Evolutionary conservation across 1,140 invertebrate genomes (phyloP), one percentile per base, ranked within the genome.

Genomic region (Drosophila baimaii): DNA sequence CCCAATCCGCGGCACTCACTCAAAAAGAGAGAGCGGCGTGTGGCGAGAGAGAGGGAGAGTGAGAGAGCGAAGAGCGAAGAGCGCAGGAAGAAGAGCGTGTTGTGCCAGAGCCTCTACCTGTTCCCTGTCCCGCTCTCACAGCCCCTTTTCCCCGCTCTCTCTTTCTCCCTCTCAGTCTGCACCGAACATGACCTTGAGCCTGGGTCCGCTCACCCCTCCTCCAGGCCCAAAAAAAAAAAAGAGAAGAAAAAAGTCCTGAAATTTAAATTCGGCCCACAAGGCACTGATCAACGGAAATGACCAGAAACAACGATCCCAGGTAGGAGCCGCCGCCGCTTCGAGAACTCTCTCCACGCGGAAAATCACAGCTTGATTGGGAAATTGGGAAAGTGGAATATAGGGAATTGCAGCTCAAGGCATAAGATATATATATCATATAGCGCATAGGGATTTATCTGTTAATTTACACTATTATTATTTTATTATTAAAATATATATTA

Each of bases 1-100:
- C 27, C 69, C 69, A 72, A 72, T 72, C 69, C 63, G 21, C 25
- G 43, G 6, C 69, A 70, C 66, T 58, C 69, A 70, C 69, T 72
- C 69, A 72, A 71, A 33, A 33, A 44, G 29, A 17, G 7, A n/a
- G 6, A 19, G n/a, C 8, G 17, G 27, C 12, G 44, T 1, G 23
- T 3, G 25, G 47, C 5, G 64, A 37, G 35, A 12, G 35, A 2
- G 12, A 10, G 41, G 13, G 13, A 25, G 44, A 25, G 3, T 7
- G 13, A 23, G 46, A 31, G 23, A 35, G 41, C 19, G 15, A 25
- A n/a, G n/a, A 68, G 35, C 57, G 41, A 44, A 33, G 31, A 12
- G 31, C 19, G 9, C 4, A 33, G 27, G 13, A 47, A 31, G 15
- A 6, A 17, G n/a, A n/a, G n/a, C n/a, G n/a, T n/a, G 5, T 10